phyloP scores from a whole-genome alignment of 2,797 vertebrate species.

The Sebastes goodei region DNA sequence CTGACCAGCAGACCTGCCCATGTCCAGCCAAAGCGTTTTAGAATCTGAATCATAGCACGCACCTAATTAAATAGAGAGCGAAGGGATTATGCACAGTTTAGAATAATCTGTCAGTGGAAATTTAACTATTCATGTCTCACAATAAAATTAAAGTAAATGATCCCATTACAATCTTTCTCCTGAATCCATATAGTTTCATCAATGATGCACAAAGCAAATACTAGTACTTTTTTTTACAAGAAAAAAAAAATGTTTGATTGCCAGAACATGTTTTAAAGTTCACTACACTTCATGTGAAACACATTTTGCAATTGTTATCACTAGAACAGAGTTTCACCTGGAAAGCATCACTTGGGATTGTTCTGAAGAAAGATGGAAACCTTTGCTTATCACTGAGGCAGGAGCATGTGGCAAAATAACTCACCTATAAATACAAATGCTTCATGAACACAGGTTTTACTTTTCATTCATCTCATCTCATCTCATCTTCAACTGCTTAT shows the following conservation, averaged over 20 bases:
- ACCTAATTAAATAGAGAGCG: conserved; percentile 22
- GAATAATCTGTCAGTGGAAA: not conserved
- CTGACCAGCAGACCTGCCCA: conserved; percentile 77
- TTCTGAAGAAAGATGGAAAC: conserved; percentile 69
- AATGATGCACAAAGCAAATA: not conserved
- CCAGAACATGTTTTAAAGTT: too few relatives aligned
- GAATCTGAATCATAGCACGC: conserved; percentile 70
- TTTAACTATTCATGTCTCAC: not conserved
- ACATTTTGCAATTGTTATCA: too few relatives aligned
- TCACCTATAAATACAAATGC: conserved; percentile 66
- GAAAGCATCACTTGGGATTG: conserved; percentile 77
- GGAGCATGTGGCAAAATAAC: conserved; percentile 74
- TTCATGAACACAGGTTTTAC: not conserved
- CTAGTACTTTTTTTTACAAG: too few relatives aligned
- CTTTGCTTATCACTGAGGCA: conserved; percentile 49
- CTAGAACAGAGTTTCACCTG: conserved; percentile 48
- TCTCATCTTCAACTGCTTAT: too few relatives aligned
- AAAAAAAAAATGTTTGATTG: too few relatives aligned
- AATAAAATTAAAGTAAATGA: not conserved
- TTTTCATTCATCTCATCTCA: not conserved
- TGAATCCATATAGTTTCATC: not conserved
- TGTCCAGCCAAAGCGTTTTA: conserved; percentile 74
- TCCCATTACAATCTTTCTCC: not conserved
- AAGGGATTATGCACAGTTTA: not conserved
- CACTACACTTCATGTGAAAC: too few relatives aligned